A percentile compares a stretch with the other conserved stretches of the same genome.
Conservation (phyloP, 1,140 invertebrate species). For the Riptortus pedestris region DNA sequence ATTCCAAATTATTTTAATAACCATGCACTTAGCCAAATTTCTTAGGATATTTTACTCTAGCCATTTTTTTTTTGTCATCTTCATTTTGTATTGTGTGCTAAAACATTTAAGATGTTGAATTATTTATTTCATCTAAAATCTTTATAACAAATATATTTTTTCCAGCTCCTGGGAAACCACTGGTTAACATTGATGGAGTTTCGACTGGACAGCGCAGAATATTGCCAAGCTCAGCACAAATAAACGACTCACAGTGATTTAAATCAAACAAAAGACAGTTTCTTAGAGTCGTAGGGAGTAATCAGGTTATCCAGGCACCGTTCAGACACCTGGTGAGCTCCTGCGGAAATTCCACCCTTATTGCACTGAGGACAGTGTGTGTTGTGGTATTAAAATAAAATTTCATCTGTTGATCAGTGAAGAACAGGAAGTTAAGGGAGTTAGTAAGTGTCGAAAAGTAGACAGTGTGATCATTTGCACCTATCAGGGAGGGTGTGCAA, state of each 20-base stretch:
- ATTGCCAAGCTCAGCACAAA: slow-evolving; percentile 93
- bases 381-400: background rate
- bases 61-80: background rate
- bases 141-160: too few species aligned
- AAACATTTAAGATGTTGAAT: too few species aligned
- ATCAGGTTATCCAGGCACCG: slow-evolving; percentile 27
- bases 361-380: background rate
- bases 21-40: background rate
- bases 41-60: background rate
- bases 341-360: slow-evolving; percentile 30
- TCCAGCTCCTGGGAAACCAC: slow-evolving; percentile 51
- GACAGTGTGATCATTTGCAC: too few species aligned
- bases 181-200: slow-evolving; percentile 92
- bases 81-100: background rate
- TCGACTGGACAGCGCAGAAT: slow-evolving; percentile 87
- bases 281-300: slow-evolving; percentile 19
- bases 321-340: slow-evolving; percentile 31
- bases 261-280: slow-evolving; percentile 31
- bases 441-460: background rate
- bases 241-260: slow-evolving; percentile 42
- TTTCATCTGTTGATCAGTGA: background rate
- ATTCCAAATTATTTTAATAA: background rate
- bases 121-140: too few species aligned
- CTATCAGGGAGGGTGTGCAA: slow-evolving; percentile 23
- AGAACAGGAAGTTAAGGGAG: background rate